Percentiles rank a stretch among this genome's conserved stretches.
Conservation (phyloP, 2,888 invertebrate species). For the Cephus rjabovi region DNA sequence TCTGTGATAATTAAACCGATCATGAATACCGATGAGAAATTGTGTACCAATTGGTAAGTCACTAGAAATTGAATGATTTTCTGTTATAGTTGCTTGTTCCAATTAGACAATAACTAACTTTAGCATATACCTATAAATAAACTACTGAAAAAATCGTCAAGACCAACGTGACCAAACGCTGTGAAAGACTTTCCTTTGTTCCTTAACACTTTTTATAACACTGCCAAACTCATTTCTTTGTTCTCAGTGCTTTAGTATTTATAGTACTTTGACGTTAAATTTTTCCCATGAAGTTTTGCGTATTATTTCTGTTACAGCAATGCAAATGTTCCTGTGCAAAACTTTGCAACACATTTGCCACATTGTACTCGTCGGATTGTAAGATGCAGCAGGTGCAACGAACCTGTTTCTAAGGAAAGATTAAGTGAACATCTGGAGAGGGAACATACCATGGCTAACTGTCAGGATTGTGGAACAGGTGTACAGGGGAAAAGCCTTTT, state of each 20-base stretch:
- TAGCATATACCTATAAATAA: background rate
- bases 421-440: background rate
- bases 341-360: background rate
- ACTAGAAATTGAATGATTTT: background rate
- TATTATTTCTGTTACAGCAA: background rate
- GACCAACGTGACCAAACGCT: background rate
- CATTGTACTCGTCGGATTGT: background rate
- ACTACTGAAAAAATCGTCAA: background rate
- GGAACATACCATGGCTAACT: background rate
- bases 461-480: background rate
- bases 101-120: background rate
- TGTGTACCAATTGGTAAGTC: background rate
- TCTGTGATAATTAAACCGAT: background rate
- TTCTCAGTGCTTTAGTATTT: background rate
- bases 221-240: background rate
- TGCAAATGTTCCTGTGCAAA: background rate
- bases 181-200: background rate
- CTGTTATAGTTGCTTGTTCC: background rate
- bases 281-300: background rate
- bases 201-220: background rate
- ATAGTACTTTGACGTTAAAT: background rate
- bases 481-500: background rate
- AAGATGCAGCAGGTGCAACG: background rate
- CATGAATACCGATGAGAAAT: background rate
- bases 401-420: background rate